phyloP scores from a whole-genome alignment of 2,888 invertebrate species.

The Apeira syringaria region DNA sequence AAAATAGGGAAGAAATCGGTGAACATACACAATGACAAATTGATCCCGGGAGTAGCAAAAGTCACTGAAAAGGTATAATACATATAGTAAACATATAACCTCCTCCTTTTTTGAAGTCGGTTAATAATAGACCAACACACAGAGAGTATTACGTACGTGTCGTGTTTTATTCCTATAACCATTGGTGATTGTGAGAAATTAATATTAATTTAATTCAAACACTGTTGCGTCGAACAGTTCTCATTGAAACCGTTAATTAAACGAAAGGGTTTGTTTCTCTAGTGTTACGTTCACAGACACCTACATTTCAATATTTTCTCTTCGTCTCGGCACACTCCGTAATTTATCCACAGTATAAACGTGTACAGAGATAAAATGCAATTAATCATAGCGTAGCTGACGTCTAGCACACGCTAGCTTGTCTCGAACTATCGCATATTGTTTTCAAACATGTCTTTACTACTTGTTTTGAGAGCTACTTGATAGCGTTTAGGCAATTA shows the following conservation, averaged over 20 bases:
- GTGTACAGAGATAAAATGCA: conserved; percentile 35
- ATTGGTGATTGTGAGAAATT: background rate
- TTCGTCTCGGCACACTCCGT: conserved; percentile 60
- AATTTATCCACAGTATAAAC: conserved; percentile 34
- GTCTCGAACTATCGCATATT: conserved; percentile 36
- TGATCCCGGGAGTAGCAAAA: too few species aligned
- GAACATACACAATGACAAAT: too few species aligned
- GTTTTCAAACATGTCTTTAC: conserved; percentile 36
- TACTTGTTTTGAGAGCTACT: conserved; percentile 7
- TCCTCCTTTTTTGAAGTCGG: too few species aligned
- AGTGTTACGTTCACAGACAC: too few species aligned
- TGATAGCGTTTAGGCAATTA: background rate
- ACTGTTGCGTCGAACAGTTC: conserved; percentile 13
- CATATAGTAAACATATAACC: too few species aligned
- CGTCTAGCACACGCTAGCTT: conserved; percentile 39
- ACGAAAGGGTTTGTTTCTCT: too few species aligned
- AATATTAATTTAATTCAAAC: conserved; percentile 18
- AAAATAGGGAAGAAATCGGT: too few species aligned
- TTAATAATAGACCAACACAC: too few species aligned
- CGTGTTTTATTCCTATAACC: background rate
- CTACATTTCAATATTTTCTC: conserved; percentile 76
- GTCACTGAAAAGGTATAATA: too few species aligned
- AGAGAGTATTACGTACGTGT: too few species aligned
- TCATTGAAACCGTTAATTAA: conserved; percentile 11
- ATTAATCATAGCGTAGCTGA: conserved; percentile 38